These are phyloP conservation scores for Ammospiza maritima DNA, from an alignment of 2,797 vertebrate genomes.

Conservation along the genomic window DNA sequence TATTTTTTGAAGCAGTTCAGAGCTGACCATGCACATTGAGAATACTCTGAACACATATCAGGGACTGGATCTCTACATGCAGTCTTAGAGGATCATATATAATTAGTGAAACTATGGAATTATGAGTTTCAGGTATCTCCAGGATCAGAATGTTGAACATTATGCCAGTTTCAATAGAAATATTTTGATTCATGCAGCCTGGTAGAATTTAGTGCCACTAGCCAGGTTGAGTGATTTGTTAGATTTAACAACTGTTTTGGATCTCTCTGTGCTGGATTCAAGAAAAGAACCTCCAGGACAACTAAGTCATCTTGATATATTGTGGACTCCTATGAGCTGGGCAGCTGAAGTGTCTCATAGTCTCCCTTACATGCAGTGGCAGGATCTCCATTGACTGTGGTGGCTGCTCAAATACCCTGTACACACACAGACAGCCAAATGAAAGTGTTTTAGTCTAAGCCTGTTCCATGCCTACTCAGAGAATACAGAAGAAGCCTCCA, in stretches of 20 bases:
- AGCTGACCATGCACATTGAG: not conserved
- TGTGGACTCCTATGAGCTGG: not conserved
- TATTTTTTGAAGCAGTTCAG: not conserved
- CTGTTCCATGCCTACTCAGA: not conserved
- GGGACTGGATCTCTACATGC: not conserved
- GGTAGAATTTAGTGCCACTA: not conserved
- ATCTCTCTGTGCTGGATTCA: not conserved
- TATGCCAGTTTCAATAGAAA: not conserved
- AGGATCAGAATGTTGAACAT: not conserved
- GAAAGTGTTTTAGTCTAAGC: not conserved
- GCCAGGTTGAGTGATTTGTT: not conserved
- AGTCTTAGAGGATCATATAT: not conserved
- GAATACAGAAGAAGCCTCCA: not conserved
- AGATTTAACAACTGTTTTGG: not conserved
- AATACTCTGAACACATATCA: not conserved
- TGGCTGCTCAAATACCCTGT: not conserved
- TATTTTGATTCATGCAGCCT: not conserved
- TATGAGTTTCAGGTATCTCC: not conserved
- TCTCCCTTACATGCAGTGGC: not conserved
- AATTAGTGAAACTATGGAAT: not conserved
- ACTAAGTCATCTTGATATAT: not conserved
- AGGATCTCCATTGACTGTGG: not conserved
- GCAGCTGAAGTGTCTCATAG: not conserved
- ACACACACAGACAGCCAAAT: fast-evolving
- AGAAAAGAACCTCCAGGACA: not conserved